Percentiles rank a stretch among this genome's conserved stretches.
Evolutionary conservation across 2,113 vertebrate species (phyloP).

Genomic region (Sitta europaea): DNA sequence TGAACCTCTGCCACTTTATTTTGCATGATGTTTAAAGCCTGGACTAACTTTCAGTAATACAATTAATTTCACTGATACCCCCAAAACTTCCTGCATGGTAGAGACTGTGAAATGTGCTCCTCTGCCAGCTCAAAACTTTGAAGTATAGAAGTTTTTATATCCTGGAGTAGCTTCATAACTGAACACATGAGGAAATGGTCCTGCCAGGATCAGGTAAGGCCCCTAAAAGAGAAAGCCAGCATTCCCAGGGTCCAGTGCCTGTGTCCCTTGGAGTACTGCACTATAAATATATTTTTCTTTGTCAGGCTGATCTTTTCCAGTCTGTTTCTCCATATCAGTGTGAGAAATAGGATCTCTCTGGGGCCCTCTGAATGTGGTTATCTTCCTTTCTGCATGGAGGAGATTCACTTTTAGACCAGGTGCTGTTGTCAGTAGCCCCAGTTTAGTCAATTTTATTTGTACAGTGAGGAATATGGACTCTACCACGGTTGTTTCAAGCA

Average conservation of each 20-base stretch:
- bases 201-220: background rate
- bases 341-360: background rate
- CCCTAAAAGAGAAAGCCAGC: background rate
- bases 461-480: background rate
- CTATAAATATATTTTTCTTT: background rate
- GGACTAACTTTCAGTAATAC: background rate
- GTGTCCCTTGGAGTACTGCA: background rate
- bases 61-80: background rate
- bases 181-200: accelerated
- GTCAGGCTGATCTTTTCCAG: slow-evolving; percentile 7
- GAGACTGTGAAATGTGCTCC: background rate
- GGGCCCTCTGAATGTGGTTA: background rate
- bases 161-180: background rate
- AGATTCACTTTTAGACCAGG: background rate
- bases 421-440: background rate
- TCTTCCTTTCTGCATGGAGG: background rate
- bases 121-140: background rate
- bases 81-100: background rate
- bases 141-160: background rate
- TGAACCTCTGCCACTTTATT: background rate
- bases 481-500: background rate
- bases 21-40: background rate
- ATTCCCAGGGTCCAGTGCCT: background rate
- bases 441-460: background rate
- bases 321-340: background rate